phyloP scores from a whole-genome alignment of 1,140 invertebrate species.

The Orussus abietinus region DNA sequence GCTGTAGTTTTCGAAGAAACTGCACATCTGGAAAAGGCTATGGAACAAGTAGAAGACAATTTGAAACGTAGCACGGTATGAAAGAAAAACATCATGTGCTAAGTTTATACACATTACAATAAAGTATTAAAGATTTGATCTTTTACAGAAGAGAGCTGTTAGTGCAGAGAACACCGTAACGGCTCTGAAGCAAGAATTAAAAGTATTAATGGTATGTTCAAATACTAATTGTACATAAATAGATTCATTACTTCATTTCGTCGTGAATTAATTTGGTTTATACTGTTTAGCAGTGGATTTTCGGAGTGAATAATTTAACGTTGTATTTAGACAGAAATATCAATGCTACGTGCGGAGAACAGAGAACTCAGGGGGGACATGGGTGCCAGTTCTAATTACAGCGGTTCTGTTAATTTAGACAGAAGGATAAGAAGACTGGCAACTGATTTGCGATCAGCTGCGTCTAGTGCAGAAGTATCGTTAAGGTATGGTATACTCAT shows the following conservation, averaged over 20 bases:
- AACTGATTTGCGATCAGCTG: conserved; percentile 58
- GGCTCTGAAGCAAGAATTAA: conserved; percentile 58
- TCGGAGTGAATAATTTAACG: conserved; percentile 10
- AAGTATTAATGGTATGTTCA: conserved; percentile 55
- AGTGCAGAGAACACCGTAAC: conserved; percentile 56
- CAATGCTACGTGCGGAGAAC: conserved; percentile 48
- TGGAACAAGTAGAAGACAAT: conserved; percentile 59
- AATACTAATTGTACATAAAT: conserved; percentile 6
- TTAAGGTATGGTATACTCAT: too few relatives aligned
- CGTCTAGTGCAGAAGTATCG: conserved; percentile 62
- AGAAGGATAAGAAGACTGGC: conserved; percentile 47
- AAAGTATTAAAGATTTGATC: not conserved
- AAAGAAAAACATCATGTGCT: conserved; percentile 3
- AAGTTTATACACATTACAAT: too few relatives aligned
- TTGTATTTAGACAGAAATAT: conserved; percentile 47
- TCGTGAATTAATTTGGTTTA: conserved; percentile 3
- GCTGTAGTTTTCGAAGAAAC: conserved; percentile 54
- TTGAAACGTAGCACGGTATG: conserved; percentile 57
- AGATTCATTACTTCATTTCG: conserved; percentile 1
- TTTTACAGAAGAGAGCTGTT: conserved; percentile 55
- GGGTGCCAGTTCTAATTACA: conserved; percentile 31
- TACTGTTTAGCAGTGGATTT: conserved; percentile 11
- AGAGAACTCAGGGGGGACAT: conserved; percentile 38
- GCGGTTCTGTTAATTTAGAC: conserved; percentile 28
- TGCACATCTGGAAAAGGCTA: conserved; percentile 53